Percentiles rank a stretch among this genome's conserved stretches.
phyloP scores from a whole-genome alignment of 2,113 vertebrate species.

The Callithrix jacchus region DNA sequence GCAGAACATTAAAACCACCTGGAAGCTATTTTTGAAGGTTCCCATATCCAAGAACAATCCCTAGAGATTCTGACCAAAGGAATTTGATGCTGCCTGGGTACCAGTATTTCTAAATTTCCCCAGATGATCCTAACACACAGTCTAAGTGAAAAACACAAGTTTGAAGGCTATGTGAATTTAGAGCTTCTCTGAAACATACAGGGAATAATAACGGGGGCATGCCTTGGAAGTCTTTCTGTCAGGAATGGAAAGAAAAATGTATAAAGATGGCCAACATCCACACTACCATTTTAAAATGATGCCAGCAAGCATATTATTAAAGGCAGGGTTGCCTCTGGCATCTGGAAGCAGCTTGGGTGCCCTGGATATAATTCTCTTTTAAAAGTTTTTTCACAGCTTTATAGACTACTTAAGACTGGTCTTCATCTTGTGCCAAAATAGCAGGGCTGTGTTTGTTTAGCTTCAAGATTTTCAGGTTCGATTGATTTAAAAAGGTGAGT shows the following conservation, averaged over 20 bases:
- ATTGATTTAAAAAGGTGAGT: neutral
- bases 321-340: neutral
- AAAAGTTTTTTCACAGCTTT: neutral
- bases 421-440: neutral
- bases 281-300: neutral
- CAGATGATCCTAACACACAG: neutral
- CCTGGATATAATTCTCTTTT: neutral
- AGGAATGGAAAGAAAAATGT: neutral
- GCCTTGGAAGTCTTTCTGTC: neutral
- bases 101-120: neutral
- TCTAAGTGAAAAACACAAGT: neutral
- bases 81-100: neutral
- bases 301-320: neutral
- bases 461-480: neutral
- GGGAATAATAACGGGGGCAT: neutral
- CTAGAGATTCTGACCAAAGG: neutral
- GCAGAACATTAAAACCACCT: neutral
- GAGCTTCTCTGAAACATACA: neutral
- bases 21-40: neutral
- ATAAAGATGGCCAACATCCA: neutral
- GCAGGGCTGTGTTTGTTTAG: neutral
- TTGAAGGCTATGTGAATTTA: neutral
- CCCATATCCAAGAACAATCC: neutral
- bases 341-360: neutral
- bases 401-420: neutral